phyloP scores from a whole-genome alignment of 2,888 invertebrate genomes.

The Bembecia ichneumoniformis region DNA sequence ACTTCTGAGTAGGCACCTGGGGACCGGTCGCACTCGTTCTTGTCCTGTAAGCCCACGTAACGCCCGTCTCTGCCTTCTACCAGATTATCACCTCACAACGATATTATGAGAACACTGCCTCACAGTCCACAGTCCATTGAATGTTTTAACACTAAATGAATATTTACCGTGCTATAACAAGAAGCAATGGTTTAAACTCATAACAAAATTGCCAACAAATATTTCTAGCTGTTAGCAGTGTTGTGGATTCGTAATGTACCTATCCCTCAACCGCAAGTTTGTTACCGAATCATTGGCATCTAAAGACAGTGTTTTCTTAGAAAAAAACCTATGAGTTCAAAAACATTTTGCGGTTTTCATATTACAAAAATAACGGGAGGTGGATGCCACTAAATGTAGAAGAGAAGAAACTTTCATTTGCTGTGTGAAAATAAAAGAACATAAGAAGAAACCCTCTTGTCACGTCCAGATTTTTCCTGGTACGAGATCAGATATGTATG shows the following conservation, averaged over 20 bases:
- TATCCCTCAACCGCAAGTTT: slow-evolving; percentile 31
- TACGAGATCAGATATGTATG: not conserved
- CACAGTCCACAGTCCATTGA: not conserved
- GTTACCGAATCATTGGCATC: slow-evolving; percentile 54
- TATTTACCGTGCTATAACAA: not conserved
- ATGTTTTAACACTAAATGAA: not conserved
- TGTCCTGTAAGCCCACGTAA: slow-evolving; percentile 63
- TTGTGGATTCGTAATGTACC: slow-evolving; percentile 31
- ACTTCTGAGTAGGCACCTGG: slow-evolving; percentile 49
- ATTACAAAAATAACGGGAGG: not conserved
- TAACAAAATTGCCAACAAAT: not conserved
- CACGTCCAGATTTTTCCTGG: not conserved
- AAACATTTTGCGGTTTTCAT: not conserved
- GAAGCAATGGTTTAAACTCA: not conserved
- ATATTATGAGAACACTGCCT: not conserved
- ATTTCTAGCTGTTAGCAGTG: slow-evolving; percentile 16
- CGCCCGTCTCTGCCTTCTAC: slow-evolving; percentile 27
- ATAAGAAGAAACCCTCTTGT: not conserved
- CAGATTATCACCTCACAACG: slow-evolving; percentile 22
- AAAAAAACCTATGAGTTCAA: slow-evolving; percentile 20
- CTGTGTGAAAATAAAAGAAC: not conserved
- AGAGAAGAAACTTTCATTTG: not conserved
- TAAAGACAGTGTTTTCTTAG: slow-evolving; percentile 47
- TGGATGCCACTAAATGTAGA: not conserved
- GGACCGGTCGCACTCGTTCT: slow-evolving; percentile 65